These are phyloP conservation scores for Mylabris sibirica DNA, from an alignment of 2,888 invertebrate genomes.

Conservation along the genomic window DNA sequence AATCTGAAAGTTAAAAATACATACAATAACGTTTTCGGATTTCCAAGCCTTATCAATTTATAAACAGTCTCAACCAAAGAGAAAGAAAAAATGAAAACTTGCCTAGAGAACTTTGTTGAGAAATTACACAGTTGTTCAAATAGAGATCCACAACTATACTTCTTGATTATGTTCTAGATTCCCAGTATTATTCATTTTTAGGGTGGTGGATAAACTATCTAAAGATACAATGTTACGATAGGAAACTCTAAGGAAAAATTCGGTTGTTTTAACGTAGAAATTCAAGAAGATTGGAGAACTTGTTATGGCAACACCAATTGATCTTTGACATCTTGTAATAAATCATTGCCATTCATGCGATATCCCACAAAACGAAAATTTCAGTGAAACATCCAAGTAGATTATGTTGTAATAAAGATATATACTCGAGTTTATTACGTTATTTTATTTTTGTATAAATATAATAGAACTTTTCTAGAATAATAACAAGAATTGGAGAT, in stretches of 20 bases:
- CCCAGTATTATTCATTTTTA: not conserved
- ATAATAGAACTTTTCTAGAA: not conserved
- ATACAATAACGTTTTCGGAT: no score
- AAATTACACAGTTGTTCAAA: not conserved
- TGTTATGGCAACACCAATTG: not conserved
- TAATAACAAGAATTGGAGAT: not conserved
- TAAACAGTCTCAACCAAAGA: no score
- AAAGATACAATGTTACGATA: not conserved
- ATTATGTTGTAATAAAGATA: slow-evolving; percentile 4
- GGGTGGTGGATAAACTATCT: not conserved
- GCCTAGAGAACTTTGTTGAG: no score
- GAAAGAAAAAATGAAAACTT: no score
- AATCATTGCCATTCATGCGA: not conserved
- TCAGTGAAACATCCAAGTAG: not conserved
- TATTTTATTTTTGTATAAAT: not conserved
- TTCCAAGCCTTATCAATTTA: no score
- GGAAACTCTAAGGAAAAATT: not conserved
- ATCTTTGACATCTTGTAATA: not conserved
- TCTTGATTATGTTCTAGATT: not conserved
- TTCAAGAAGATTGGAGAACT: not conserved
- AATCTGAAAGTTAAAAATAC: no score
- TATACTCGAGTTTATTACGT: not conserved
- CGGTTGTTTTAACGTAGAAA: not conserved
- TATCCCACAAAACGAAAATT: not conserved
- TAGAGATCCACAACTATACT: not conserved